Evolutionary conservation across 2,888 invertebrate species (phyloP), one percentile per base, ranked within the genome.

Genomic region (Netelia virgata): DNA sequence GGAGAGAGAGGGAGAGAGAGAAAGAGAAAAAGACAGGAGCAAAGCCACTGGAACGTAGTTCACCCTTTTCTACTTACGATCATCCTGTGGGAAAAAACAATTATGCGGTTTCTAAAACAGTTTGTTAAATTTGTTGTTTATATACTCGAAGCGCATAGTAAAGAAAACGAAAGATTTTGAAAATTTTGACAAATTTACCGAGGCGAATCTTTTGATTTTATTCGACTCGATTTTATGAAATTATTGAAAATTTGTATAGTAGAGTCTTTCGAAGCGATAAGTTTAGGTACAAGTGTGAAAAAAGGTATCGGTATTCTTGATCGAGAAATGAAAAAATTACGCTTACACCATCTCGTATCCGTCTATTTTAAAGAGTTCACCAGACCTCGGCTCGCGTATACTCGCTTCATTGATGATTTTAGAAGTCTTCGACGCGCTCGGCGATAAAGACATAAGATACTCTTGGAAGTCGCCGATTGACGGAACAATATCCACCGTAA

Each of bases 401-500:
- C 18, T 64, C 23, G 23, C 14, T 68, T 53, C 20, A 68, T 68
- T 68, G 47, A n/a, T 50, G 14, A 18, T 14, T 14, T 57, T 16
- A 61, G 9, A 20, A n/a, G 16, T 66, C 66, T 43, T 8, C n/a
- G n/a, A 16, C 23, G n/a, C 28, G 57, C 47, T n/a, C 14, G 57
- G 16, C 18, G 70, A 57, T 50, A 23, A 53, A 47, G 43, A 11
- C 36, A 18, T 36, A n/a, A 57, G 75, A 64, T 8, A 9, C 50
- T 14, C 47, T 20, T 36, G 36, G n/a, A 50, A 59, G 3, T 41
- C 50, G 18, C 14, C 50, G 23, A 75, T 70, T 75, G 47, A 50
- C 55, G 61, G 59, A 72, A 85, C 78, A 61, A 70, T 82, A 70
- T 85, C 53, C 57, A 23, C 61, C 76, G 69, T 86, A 88, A 89